Conservation (phyloP, 2,113 vertebrate species). For the Gulo gulo region DNA sequence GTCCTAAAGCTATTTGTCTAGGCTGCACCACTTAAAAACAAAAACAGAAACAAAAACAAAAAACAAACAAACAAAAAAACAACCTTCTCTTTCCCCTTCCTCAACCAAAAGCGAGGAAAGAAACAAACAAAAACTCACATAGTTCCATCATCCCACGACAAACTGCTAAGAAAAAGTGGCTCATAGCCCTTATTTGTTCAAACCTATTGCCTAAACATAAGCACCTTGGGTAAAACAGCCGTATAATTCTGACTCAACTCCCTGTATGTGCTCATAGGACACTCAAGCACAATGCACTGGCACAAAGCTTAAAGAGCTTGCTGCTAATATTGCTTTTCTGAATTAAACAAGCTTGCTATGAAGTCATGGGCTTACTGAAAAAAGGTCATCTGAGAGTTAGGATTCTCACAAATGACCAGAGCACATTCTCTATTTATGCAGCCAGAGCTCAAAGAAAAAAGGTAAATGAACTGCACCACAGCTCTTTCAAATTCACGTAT, state of each 20-base stretch:
- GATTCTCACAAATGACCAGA: not conserved
- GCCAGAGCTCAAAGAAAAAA: not conserved
- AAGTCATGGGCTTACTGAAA: not conserved
- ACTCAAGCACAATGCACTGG: not conserved
- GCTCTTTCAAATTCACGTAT: not conserved
- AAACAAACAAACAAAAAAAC: too few relatives aligned
- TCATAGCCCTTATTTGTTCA: not conserved
- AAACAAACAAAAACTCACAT: not conserved
- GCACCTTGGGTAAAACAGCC: not conserved
- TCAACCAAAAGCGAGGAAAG: not conserved
- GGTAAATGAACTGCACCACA: not conserved
- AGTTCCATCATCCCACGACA: not conserved
- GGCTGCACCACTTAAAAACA: not conserved
- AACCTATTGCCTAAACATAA: not conserved
- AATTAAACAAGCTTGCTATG: not conserved
- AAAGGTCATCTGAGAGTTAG: not conserved
- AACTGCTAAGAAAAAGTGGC: not conserved
- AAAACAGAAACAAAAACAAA: too few relatives aligned
- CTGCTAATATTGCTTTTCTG: not conserved
- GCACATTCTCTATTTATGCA: not conserved
- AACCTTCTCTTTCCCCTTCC: not conserved
- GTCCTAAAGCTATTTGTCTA: not conserved
- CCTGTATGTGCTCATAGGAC: not conserved
- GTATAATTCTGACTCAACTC: not conserved
- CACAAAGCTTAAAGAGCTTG: not conserved